Evolutionary conservation across 1,140 invertebrate genomes (phyloP).

Genomic region (Scaptomyza hsui): DNA sequence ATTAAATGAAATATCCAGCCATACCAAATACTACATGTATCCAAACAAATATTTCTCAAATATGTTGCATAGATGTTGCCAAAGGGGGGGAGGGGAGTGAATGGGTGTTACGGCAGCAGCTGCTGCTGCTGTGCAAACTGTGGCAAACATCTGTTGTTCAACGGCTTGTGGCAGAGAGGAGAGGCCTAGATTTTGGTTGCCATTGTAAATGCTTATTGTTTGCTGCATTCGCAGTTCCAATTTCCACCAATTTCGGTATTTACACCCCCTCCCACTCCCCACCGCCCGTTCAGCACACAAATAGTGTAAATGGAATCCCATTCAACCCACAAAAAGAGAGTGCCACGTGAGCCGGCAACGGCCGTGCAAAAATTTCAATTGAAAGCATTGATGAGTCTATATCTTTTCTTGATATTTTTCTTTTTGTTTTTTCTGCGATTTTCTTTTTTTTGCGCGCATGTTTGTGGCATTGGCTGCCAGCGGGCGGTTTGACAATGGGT

Average conservation of each 20-base stretch:
- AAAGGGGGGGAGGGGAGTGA: constrained; percentile 54
- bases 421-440: constrained; percentile 4
- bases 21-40: constrained; percentile 2
- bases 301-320: constrained; percentile 19
- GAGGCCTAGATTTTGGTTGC: constrained; percentile 42
- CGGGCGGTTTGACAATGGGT: constrained; percentile 31
- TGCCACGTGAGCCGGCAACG: constrained; percentile 39
- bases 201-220: constrained; percentile 68
- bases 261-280: neutral
- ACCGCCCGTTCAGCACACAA: constrained; percentile 42
- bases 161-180: neutral
- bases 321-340: neutral
- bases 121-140: constrained; percentile 57
- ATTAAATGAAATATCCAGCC: constrained; percentile 18
- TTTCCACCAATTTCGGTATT: constrained; percentile 60
- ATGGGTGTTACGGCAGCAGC: constrained; percentile 7
- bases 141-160: constrained; percentile 52
- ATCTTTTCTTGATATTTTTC: constrained; percentile 35
- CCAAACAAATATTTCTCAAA: constrained; percentile 22
- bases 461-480: constrained; percentile 63
- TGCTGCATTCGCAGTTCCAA: constrained; percentile 66
- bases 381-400: constrained; percentile 78
- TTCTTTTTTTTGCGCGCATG: constrained; percentile 52
- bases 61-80: constrained; percentile 48
- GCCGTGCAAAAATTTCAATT: constrained; percentile 78